Evolutionary conservation across 1,140 invertebrate genomes (phyloP).

Genomic region (Cotesia chilonis): DNA sequence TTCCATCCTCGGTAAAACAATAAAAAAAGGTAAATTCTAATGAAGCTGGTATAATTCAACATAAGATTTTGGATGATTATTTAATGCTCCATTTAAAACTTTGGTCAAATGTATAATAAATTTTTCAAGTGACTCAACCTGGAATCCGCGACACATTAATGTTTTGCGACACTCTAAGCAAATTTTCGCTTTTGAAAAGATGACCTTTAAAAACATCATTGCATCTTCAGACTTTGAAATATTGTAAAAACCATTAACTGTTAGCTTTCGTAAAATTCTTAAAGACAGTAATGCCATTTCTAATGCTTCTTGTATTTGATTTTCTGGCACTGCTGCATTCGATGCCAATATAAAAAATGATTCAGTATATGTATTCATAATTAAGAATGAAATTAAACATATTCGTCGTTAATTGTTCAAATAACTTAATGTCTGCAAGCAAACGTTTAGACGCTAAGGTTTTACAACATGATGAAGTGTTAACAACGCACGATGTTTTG

Average conservation of each 20-base stretch:
- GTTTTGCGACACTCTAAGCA: constrained; percentile 79
- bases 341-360: constrained; percentile 72
- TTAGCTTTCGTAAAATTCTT: constrained; percentile 83
- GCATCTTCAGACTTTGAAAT: constrained; percentile 78
- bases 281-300: constrained; percentile 81
- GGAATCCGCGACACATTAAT: constrained; percentile 69
- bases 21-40: constrained; percentile 86
- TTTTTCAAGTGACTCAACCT: constrained; percentile 78
- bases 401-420: constrained; percentile 80
- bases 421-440: constrained; percentile 76
- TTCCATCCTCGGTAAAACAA: constrained; percentile 83
- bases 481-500: constrained; percentile 81
- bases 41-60: constrained; percentile 77
- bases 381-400: constrained; percentile 77
- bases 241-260: constrained; percentile 82
- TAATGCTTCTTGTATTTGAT: constrained; percentile 71
- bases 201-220: constrained; percentile 78
- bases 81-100: constrained; percentile 78
- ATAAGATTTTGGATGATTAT: constrained; percentile 81
- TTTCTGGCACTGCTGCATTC: constrained; percentile 64
- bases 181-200: constrained; percentile 80
- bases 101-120: constrained; percentile 84
- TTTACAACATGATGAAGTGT: constrained; percentile 89
- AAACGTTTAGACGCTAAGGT: constrained; percentile 86
- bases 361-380: constrained; percentile 77